Base-by-base conservation (phyloP, 1,140 invertebrate species). In the Drosophila arizonae region DNA sequence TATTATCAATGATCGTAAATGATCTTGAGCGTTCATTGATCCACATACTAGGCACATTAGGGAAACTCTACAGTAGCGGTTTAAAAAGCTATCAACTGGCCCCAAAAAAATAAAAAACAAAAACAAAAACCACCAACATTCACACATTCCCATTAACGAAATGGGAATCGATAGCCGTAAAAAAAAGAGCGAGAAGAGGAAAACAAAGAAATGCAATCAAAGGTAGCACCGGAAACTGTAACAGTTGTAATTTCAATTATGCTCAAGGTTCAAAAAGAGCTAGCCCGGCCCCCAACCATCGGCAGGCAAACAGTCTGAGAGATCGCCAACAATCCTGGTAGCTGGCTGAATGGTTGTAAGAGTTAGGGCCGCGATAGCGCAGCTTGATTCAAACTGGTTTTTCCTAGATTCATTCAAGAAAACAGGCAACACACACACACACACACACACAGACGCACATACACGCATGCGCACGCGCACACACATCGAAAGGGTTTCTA, bases 371-470 rank as follows among this genome's bases (percentile, higher is more conserved):
- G 65, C 54, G 72, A 73, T 63, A 66, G 84, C 68, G 84, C 68
- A 61, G 43, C 51, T 69, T 62, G 65, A 45, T 51, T 15, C 60
- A 87, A 86, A 86, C 84, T 76, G 73, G 84, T 87, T 81, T 87
- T 71, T 69, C 72, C 84, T 81, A 86, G 81, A 82, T 86, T 86
- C 82, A 86, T 86, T 86, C 79, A 86, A 88, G 84, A 86, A 86
- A 86, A 76, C 81, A 85, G 81, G 82, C 81, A 82, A 63, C 64
- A 79, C 54, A 75, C 33, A 65, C 75, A 55, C 15, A 58, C 41
- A 33, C 60, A 70, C 61, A 79, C 54, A 71, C 33, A 65, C 70
- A 55, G 13, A 58, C 41, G 26, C 60, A 70, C 51, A 63, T 46
- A 71, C 3, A 58, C 41, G 26, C 60, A 70, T 6, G 6, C 28